phyloP scores from a whole-genome alignment of 2,888 invertebrate genomes.

The Plebejus argus region DNA sequence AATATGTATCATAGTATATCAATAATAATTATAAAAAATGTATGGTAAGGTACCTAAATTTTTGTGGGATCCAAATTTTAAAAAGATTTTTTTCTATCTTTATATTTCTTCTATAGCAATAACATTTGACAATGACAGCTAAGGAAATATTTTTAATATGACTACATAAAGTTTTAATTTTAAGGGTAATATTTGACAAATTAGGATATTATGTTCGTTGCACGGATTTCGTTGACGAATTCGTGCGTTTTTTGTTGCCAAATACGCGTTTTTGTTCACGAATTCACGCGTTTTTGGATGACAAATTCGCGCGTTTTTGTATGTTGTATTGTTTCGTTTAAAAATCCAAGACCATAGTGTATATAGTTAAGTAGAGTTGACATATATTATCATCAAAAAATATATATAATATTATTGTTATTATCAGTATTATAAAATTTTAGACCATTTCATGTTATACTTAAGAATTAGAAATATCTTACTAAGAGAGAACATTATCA shows the following conservation, averaged over 20 bases:
- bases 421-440: background rate
- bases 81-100: background rate
- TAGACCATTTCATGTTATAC: background rate
- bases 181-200: background rate
- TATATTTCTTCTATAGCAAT: background rate
- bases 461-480: conserved; percentile 2
- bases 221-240: background rate
- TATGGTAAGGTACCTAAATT: background rate
- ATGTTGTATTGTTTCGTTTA: background rate
- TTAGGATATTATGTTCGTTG: background rate
- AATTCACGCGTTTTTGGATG: background rate
- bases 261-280: background rate
- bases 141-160: background rate
- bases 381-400: background rate
- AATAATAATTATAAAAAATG: background rate
- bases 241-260: background rate
- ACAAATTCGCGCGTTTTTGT: background rate
- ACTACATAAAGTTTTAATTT: background rate
- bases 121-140: background rate
- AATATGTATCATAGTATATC: background rate
- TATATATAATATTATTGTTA: background rate
- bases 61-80: background rate
- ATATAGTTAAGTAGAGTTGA: background rate
- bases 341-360: background rate
- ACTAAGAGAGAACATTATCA: background rate